These are phyloP conservation scores for Tetanocera ferruginea DNA, from an alignment of 2,888 invertebrate genomes.

Conservation along the genomic window DNA sequence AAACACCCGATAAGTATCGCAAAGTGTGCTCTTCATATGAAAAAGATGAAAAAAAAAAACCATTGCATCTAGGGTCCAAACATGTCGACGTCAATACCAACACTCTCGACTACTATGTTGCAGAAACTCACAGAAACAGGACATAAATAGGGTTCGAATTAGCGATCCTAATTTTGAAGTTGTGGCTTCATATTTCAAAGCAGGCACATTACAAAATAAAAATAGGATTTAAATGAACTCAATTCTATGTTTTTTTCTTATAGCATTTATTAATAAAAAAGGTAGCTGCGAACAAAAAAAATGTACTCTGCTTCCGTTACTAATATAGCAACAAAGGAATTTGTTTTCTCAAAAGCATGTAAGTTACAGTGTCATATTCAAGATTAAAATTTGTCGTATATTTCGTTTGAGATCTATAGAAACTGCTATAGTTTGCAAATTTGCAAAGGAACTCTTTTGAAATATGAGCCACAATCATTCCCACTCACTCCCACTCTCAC, in stretches of 20 bases:
- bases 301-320: no score
- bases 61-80: neutral
- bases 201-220: neutral
- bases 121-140: neutral
- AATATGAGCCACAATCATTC: no score
- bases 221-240: neutral
- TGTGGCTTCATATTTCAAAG: slow-evolving; percentile 21
- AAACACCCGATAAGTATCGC: slow-evolving; percentile 32
- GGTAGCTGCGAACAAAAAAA: no score
- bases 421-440: no score
- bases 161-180: neutral
- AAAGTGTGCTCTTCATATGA: slow-evolving; percentile 16
- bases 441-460: no score
- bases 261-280: neutral
- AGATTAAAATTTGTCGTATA: no score
- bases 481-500: no score
- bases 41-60: neutral
- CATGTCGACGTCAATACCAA: neutral
- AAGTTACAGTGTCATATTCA: no score
- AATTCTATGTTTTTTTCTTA: neutral
- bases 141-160: slow-evolving; percentile 13
- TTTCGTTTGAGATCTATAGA: no score
- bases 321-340: no score
- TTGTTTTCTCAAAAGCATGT: no score
- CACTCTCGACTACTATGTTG: neutral